Conservation (phyloP, 2,113 vertebrate genomes). For the Canis aureus region DNA sequence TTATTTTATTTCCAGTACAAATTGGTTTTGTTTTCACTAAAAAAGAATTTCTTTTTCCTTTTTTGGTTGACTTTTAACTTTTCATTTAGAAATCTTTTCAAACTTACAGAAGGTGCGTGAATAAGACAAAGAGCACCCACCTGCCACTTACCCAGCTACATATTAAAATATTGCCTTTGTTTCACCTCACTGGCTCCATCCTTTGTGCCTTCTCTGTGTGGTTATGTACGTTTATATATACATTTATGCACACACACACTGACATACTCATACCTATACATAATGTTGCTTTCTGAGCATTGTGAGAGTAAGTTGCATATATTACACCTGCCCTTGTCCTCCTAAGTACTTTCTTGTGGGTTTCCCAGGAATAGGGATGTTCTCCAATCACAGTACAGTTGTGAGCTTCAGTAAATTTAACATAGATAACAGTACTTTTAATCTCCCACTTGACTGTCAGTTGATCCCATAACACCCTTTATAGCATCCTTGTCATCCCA, state of each 20-base stretch:
- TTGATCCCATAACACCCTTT: not conserved
- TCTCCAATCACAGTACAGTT: not conserved
- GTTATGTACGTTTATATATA: not conserved
- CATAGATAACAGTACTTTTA: not conserved
- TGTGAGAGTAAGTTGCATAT: not conserved
- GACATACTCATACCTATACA: not conserved
- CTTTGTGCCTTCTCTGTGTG: not conserved
- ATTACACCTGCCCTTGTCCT: not conserved
- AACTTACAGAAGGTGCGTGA: not conserved
- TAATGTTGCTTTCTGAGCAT: not conserved
- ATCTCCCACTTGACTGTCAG: not conserved
- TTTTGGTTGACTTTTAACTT: not conserved
- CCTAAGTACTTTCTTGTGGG: not conserved
- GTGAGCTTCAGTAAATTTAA: not conserved
- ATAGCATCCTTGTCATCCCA: not conserved
- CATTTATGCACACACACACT: not conserved
- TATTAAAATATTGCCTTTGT: not conserved
- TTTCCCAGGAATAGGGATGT: not conserved
- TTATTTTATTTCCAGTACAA: not conserved
- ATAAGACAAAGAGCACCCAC: not conserved
- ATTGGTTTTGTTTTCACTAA: not conserved
- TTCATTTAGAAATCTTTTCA: conserved; percentile 62
- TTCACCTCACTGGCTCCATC: not conserved
- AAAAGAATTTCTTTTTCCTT: not conserved
- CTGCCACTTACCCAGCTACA: not conserved